Percentiles rank a stretch among this genome's conserved stretches.
These are phyloP conservation scores for Ciona savignyi DNA, from an alignment of 23 tunicate species.

Conservation along the genomic window DNA sequence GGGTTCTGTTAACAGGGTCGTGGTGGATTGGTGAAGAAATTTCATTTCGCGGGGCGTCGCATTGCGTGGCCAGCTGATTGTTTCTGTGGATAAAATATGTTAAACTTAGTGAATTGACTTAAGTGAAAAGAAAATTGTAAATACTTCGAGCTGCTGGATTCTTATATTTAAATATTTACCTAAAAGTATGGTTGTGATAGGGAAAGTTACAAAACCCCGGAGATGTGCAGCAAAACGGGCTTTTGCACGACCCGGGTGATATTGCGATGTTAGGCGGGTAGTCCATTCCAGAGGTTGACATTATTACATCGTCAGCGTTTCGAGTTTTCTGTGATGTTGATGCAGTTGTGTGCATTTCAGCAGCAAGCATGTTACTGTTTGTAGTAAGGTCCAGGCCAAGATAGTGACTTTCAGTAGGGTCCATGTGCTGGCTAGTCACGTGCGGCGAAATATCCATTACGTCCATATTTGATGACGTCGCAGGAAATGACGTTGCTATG, in stretches of 20 bases:
- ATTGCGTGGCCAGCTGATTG: neutral
- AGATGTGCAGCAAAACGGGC: conserved; percentile 89
- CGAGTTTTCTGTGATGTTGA: conserved; percentile 21
- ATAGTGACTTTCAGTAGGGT: neutral
- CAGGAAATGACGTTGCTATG: neutral
- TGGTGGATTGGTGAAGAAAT: conserved; percentile 6
- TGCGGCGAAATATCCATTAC: neutral
- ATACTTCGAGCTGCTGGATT: too few species aligned
- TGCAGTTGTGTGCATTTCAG: neutral
- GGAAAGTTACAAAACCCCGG: conserved; percentile 97
- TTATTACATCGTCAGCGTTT: conserved; percentile 42
- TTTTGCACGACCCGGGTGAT: conserved; percentile 95
- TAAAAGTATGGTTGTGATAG: conserved; percentile 55
- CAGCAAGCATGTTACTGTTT: neutral
- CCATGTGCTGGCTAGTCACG: neutral
- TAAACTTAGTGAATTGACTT: too few species aligned
- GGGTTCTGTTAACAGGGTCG: conserved; percentile 16
- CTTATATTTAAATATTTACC: too few species aligned
- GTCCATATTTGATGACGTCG: conserved; percentile 20
- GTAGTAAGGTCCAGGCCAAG: neutral
- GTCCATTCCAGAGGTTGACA: conserved; percentile 50
- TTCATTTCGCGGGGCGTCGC: neutral
- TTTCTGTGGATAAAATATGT: neutral
- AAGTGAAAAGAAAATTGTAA: too few species aligned
- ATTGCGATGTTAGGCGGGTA: conserved; percentile 94